These are phyloP conservation scores for Poeciliopsis prolifica DNA, from an alignment of 2,113 vertebrate species.

Conservation along the genomic window DNA sequence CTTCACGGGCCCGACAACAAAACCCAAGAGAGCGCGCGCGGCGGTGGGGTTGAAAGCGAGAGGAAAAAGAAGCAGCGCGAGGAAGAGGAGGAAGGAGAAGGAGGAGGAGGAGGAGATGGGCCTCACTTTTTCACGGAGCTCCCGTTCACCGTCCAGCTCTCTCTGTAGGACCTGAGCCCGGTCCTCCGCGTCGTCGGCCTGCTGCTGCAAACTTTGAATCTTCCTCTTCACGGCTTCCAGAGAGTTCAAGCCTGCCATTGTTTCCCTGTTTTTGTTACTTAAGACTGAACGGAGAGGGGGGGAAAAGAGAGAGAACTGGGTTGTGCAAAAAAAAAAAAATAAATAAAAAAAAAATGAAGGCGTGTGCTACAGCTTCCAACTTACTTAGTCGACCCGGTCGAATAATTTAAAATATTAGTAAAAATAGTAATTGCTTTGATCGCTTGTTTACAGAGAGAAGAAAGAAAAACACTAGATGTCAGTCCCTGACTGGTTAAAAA, in stretches of 20 bases:
- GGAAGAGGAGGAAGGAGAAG: background rate
- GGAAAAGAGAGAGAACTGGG: conserved; percentile 6
- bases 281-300: conserved; percentile 32
- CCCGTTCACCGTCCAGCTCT: conserved; percentile 92
- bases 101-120: conserved; percentile 23
- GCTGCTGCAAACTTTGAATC: conserved; percentile 96
- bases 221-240: conserved; percentile 97
- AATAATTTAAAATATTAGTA: background rate
- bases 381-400: conserved; percentile 26
- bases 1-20: accelerated
- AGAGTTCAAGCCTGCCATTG: conserved; percentile 91
- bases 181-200: conserved; percentile 95
- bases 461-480: conserved; percentile 13
- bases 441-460: background rate
- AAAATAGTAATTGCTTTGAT: conserved; percentile 4
- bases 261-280: conserved; percentile 30
- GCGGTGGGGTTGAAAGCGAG: background rate
- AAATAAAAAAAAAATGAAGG: background rate
- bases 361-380: conserved; percentile 6
- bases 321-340: conserved; percentile 54
- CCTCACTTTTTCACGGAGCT: conserved; percentile 96
- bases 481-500: conserved; percentile 34
- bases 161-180: conserved; percentile 90
- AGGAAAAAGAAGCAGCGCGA: conserved; percentile 12
- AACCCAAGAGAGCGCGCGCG: background rate